These are phyloP conservation scores for Tupaia tana DNA, from an alignment of 2,113 vertebrate species.

Conservation along the genomic window DNA sequence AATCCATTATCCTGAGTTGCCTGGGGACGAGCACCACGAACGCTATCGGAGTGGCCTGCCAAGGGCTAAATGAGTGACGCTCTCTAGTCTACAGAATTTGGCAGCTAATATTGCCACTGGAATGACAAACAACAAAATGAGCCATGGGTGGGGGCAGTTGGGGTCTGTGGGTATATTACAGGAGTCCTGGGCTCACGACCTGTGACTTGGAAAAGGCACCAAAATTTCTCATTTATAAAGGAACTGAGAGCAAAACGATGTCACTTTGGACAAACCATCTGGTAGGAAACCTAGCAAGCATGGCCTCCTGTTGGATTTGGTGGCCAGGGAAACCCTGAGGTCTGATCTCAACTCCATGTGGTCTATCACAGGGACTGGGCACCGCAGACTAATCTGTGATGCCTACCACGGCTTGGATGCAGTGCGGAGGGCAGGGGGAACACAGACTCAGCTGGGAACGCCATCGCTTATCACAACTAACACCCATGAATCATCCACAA, in stretches of 20 bases:
- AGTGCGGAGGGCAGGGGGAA: not conserved
- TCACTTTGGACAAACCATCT: not conserved
- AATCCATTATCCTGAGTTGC: constrained; percentile 57
- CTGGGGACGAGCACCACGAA: constrained; percentile 53
- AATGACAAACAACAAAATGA: not conserved
- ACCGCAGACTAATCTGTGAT: not conserved
- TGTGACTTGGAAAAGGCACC: constrained; percentile 26
- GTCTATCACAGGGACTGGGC: not conserved
- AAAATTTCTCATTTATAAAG: not conserved
- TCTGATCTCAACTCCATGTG: not conserved
- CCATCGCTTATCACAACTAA: not conserved
- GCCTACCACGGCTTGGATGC: not conserved
- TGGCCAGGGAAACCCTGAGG: not conserved
- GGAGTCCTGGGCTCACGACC: not conserved
- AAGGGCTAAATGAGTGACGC: constrained; percentile 51
- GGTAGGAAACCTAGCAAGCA: not conserved
- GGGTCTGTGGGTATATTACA: not conserved
- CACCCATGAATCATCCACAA: not conserved
- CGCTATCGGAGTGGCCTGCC: constrained; percentile 20
- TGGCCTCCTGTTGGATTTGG: not conserved
- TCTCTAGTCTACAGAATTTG: constrained; percentile 51
- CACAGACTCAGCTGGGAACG: not conserved
- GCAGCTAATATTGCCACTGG: constrained; percentile 31
- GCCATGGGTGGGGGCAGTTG: not conserved
- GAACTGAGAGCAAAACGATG: not conserved